phyloP scores from a whole-genome alignment of 1,140 invertebrate genomes.

The Battus philenor region DNA sequence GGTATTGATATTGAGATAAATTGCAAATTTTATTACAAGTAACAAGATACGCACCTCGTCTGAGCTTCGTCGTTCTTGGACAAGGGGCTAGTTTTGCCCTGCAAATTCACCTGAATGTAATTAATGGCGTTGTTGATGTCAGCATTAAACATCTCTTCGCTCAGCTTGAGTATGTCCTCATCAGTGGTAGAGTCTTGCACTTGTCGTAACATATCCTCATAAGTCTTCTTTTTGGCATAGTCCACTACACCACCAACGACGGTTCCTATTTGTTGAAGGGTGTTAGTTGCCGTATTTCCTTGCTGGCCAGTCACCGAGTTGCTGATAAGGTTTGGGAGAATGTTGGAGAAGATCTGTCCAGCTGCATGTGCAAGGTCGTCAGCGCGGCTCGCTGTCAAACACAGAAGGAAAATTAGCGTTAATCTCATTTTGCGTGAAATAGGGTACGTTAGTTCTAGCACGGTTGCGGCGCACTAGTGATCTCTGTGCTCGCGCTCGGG shows the following conservation, averaged over 20 bases:
- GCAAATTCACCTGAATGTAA: constrained; percentile 66
- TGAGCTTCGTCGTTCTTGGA: constrained; percentile 62
- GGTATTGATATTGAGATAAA: too few species aligned
- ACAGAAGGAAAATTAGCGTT: constrained; percentile 35
- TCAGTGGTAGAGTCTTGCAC: constrained; percentile 59
- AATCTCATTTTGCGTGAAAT: constrained; percentile 43
- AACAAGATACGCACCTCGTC: constrained; percentile 59
- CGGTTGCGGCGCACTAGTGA: constrained; percentile 63
- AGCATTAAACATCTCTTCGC: constrained; percentile 69
- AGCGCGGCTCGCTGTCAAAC: constrained; percentile 34
- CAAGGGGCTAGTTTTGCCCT: constrained; percentile 66
- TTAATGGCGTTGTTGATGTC: constrained; percentile 67
- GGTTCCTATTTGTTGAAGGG: constrained; percentile 56
- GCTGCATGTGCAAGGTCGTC: constrained; percentile 61
- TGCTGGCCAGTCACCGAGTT: constrained; percentile 52
- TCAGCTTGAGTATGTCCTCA: constrained; percentile 56
- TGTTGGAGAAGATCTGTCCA: constrained; percentile 64
- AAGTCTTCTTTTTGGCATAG: constrained; percentile 68
- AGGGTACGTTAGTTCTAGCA: constrained; percentile 42
- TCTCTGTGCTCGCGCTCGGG: constrained; percentile 37
- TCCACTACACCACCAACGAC: constrained; percentile 66
- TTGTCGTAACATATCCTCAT: constrained; percentile 58
- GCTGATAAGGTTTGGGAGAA: constrained; percentile 56
- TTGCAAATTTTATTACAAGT: too few species aligned
- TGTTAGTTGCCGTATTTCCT: constrained; percentile 54